Base-by-base conservation (phyloP, 2,113 vertebrate genomes). In the Macquaria ambigua region DNA sequence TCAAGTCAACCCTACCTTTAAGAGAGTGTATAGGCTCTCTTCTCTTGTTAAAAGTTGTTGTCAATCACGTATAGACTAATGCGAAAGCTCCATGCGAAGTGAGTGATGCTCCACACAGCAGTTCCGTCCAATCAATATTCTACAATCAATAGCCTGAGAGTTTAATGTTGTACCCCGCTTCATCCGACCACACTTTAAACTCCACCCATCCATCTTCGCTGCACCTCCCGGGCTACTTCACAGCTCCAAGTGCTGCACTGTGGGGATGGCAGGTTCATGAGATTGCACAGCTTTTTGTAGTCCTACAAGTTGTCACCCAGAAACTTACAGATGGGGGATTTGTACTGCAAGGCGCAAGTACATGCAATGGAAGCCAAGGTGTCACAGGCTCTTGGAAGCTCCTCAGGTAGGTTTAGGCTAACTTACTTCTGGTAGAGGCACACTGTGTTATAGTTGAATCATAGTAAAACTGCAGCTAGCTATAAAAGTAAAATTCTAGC, bases 131-230 rank as follows among this genome's bases (percentile, higher is more conserved):
- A 75, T 90, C 89, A 82, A 88, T 90, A 82, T 39, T 52, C 74
- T 39, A 11, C 78, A 81, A 85, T 93, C 86, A 85, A 85, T 87
- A 79, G 48, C 48, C 56, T 72, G n/a, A 89, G 87, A 89, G 71
- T 89, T 92, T 86, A 89, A 85, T 87, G 89, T 88, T 81, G 80
- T 83, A 72, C 39, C 46, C 12, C 20, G 73, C 78, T 88, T 85
- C 80, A 68, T 66, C 86, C 66, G 39, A 82, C 79, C 66, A 86
- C 79, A 75, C 75, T 87, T 64, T 43, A 91, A 94, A 94, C 94
- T 93, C 91, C 93, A 89, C 93, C 94, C 93, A 91, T 93, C 85
- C 85, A 73, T 90, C 84, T 79, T 31, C 10, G 25, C 81, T 82
- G 83, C 75, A 79, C 78, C 0, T 37, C 55, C 88, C 14, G 21